Evolutionary conservation across 2,113 vertebrate species (phyloP), one percentile per base, ranked within the genome.

Genomic region (Pipra filicauda): DNA sequence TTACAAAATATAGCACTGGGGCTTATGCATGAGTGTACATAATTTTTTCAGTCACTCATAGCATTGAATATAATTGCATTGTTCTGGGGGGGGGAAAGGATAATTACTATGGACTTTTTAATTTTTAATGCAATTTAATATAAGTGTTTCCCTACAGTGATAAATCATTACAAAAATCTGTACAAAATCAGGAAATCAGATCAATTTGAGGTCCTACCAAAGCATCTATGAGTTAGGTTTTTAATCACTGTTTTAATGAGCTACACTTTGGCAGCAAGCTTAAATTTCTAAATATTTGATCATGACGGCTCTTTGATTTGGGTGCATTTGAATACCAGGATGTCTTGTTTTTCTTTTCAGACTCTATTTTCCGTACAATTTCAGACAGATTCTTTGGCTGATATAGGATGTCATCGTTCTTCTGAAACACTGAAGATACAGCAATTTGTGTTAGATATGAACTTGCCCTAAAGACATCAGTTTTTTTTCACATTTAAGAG

Each of bases 401-500:
- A 73, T 27, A 23, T 1, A 74, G 28, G 27, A 67, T 84, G 59
- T n/a, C 75, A 67, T 26, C n/a, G 43, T 46, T 79, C 13, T 33
- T 66, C 62, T 75, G 61, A 69, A 84, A 71, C 57, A 57, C 1
- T 59, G 33, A 20, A 72, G 44, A 7, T 35, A 65, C 23, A 66
- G 30, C 35, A 92, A 69, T 80, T 79, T 92, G 54, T 23, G 23
- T 27, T 67, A 57, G 57, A 11, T 41, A 61, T 14, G 43, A 67
- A 85, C 90, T 83, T 86, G 31, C 88, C 65, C 71, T 17, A 43
- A 83, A 82, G 61, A 27, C 65, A 64, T 58, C 10, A 8, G 11
- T 20, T 27, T 92, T 93, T 93, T 92, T 91, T 51, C 81, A 80
- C 61, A 70, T 76, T 59, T 88, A 67, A 90, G 57, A 89, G 27